Evolutionary conservation across 2,888 invertebrate genomes (phyloP).

Genomic region (Maniola hyperantus): DNA sequence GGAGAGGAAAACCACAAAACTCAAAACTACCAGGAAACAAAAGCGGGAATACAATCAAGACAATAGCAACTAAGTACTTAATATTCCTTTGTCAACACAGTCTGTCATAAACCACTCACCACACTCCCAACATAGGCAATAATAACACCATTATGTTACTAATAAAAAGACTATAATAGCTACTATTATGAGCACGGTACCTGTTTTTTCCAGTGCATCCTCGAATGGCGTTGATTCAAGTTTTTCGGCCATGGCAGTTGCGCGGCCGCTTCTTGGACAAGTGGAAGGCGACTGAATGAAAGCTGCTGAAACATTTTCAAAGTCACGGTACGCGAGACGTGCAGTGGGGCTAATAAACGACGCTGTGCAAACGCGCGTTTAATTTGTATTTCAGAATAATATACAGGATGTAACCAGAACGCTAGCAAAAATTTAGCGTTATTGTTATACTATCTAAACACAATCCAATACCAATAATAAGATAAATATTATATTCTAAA

Average conservation of each 20-base stretch:
- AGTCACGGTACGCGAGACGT: conserved; percentile 51
- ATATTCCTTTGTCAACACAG: conserved; percentile 9
- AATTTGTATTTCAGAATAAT: too few relatives aligned
- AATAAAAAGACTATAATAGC: not conserved
- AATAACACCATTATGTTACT: not conserved
- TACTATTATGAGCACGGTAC: conserved; percentile 44
- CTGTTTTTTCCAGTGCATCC: conserved; percentile 65
- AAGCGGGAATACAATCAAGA: not conserved
- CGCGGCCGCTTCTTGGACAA: conserved; percentile 22
- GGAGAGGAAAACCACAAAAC: conserved; percentile 4
- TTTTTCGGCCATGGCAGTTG: conserved; percentile 34
- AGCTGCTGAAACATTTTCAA: conserved; percentile 58
- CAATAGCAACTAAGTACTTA: conserved; percentile 8
- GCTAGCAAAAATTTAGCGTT: too few relatives aligned
- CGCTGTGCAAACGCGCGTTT: conserved; percentile 4
- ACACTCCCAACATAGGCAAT: not conserved
- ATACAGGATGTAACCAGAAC: too few relatives aligned
- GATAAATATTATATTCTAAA: too few relatives aligned
- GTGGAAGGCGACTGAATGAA: conserved; percentile 55
- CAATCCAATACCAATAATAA: too few relatives aligned
- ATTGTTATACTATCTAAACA: too few relatives aligned
- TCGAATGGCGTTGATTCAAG: conserved; percentile 56
- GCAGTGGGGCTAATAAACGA: conserved; percentile 45
- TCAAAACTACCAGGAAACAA: conserved; percentile 9
- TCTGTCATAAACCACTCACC: not conserved